Evolutionary conservation across 2,888 invertebrate genomes (phyloP), one percentile per base, ranked within the genome.

Genomic region (Drosophila aldrichi): DNA sequence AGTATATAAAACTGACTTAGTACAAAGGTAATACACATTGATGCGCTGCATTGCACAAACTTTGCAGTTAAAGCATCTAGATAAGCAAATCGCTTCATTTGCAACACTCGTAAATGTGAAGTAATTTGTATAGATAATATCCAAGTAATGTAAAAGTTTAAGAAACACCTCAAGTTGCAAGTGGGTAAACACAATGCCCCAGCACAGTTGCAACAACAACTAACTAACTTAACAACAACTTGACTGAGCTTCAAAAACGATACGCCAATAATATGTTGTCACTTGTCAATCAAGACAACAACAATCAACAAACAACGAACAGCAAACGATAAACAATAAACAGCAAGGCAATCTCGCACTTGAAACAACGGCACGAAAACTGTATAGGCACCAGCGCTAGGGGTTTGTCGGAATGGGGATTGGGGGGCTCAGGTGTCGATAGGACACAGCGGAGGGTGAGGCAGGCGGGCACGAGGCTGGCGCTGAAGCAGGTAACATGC

Each of bases 231-330:
- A 75, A 52, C 66, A 70, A 55, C 54, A 65, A 74, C 55, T 63
- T 20, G 43, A 66, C 71, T 72, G 62, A 78, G 80, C 66, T 80
- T 77, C 40, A 82, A 74, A 74, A 79, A 69, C 88, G 77, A 85
- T 86, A 88, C 74, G 88, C 86, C 89, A 89, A 89, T 88, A 88
- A 88, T 85, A 89, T 85, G 88, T 88, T 89, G 88, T 88, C 89
- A 89, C 85, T 83, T 88, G 89, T 87, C 88, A 89, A 87, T 88
- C 89, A 89, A 76, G 77, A 63, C 78, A 79, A 62, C 74, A 78
- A 38, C 65, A 75, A 52, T 2, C 20, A 22, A 22, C 20, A 22
- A n/a, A 52, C 73, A 77, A 20, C 66, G 70, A 49, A 48, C 75
- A 68, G 20, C 54, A 71, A 49, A 49, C 75, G 74, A 25, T 63